Evolutionary conservation across 2,888 invertebrate species (phyloP).

Genomic region (Thymelicus acteon): DNA sequence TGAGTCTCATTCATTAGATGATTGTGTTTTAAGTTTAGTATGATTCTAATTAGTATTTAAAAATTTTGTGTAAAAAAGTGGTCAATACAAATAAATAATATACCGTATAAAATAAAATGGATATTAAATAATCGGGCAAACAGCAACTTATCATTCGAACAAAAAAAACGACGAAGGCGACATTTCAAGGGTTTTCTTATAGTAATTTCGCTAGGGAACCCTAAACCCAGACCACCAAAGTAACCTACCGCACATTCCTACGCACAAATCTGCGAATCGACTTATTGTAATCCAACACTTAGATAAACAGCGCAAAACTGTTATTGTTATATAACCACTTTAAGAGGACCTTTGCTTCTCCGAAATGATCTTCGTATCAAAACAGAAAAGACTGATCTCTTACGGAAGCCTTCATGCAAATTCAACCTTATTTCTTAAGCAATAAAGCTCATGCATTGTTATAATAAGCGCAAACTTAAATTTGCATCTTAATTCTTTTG

Average conservation of each 20-base stretch:
- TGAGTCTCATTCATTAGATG: too few relatives aligned
- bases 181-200: too few relatives aligned
- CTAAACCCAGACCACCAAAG: slow-evolving; percentile 22
- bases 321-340: slow-evolving; percentile 64
- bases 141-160: too few relatives aligned
- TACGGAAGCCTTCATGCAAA: not conserved
- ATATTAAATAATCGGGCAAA: too few relatives aligned
- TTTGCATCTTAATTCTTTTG: slow-evolving; percentile 3
- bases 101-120: too few relatives aligned
- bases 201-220: not conserved
- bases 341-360: slow-evolving; percentile 65
- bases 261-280: slow-evolving; percentile 76
- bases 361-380: slow-evolving; percentile 64
- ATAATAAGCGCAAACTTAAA: slow-evolving; percentile 21
- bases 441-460: slow-evolving; percentile 20
- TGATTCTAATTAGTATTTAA: too few relatives aligned
- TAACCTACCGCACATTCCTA: slow-evolving; percentile 45
- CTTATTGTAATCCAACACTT: slow-evolving; percentile 67
- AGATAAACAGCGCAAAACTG: slow-evolving; percentile 70
- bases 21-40: too few relatives aligned
- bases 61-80: too few relatives aligned
- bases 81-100: too few relatives aligned
- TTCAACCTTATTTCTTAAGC: slow-evolving; percentile 7
- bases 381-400: slow-evolving; percentile 50
- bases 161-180: too few relatives aligned